These are phyloP conservation scores for Mallotus villosus DNA, from an alignment of 2,797 vertebrate species.

Conservation along the genomic window DNA sequence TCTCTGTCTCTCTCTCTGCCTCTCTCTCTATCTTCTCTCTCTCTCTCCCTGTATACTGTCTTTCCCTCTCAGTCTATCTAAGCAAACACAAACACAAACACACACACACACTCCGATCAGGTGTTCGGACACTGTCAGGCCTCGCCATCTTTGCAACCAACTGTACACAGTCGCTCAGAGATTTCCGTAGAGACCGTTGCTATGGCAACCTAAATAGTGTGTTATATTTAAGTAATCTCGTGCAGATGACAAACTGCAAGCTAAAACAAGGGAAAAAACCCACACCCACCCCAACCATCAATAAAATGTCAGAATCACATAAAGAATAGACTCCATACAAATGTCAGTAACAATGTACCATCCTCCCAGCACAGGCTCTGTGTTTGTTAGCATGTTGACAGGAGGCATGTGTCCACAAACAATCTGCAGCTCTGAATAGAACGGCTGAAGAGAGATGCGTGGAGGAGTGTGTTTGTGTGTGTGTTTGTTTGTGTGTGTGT, in stretches of 20 bases:
- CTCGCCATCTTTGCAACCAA: conserved; percentile 69
- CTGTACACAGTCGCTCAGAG: conserved; percentile 42
- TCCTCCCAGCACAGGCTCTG: conserved; percentile 17
- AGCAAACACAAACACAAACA: conserved; percentile 33
- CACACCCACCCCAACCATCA: neutral
- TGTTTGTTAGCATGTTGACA: conserved; percentile 40
- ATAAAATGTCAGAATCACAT: conserved; percentile 15
- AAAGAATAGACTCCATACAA: conserved; percentile 27
- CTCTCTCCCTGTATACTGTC: conserved; percentile 1
- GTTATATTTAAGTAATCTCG: conserved; percentile 51
- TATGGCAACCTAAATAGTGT: conserved; percentile 73
- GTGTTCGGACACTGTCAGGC: too few species aligned
- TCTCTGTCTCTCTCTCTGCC: neutral
- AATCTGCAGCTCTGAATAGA: conserved; percentile 43
- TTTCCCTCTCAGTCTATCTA: neutral
- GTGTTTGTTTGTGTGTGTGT: too few species aligned
- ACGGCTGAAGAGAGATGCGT: conserved; percentile 32
- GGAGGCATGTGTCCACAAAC: conserved; percentile 24
- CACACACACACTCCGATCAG: too few species aligned
- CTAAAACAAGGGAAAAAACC: conserved; percentile 26
- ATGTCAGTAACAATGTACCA: conserved; percentile 15
- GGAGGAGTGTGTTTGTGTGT: neutral
- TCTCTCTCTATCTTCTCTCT: neutral
- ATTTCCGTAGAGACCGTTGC: conserved; percentile 50
- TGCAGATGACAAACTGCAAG: conserved; percentile 55